A percentile compares a stretch with the other conserved stretches of the same genome.
phyloP scores from a whole-genome alignment of 35 echinoderm and acorn worm genomes.

The Hemicentrotus pulcherrimus region DNA sequence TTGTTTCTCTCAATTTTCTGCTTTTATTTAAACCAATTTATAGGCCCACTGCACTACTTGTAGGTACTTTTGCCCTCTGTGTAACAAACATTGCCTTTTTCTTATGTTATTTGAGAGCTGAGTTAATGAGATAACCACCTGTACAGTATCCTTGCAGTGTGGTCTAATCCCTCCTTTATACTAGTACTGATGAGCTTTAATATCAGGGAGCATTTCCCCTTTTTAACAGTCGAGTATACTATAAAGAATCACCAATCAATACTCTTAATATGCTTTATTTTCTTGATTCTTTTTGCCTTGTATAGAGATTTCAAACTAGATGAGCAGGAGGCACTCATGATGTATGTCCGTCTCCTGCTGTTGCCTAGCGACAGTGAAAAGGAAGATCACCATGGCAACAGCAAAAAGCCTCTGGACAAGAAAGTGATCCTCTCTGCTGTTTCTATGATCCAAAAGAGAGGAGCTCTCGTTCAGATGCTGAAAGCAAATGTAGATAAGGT shows the following conservation, averaged over 20 bases:
- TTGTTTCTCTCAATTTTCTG: no score
- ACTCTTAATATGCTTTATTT: conserved; percentile 29
- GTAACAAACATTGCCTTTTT: no score
- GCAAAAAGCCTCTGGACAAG: not conserved
- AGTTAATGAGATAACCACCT: no score
- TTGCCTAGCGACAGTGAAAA: conserved; percentile 36
- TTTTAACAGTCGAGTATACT: no score
- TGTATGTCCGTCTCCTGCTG: conserved; percentile 63
- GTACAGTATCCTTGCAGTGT: no score
- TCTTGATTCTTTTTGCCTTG: not conserved
- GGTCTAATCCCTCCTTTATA: no score
- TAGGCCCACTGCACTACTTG: no score
- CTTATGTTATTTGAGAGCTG: no score
- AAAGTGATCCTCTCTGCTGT: not conserved
- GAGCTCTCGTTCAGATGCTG: conserved; percentile 39
- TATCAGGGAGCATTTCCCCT: no score
- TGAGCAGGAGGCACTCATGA: conserved; percentile 63
- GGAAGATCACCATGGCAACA: not conserved
- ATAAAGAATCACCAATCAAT: not conserved
- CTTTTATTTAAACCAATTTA: no score
- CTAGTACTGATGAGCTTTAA: no score
- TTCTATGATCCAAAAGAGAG: conserved; percentile 48
- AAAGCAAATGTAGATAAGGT: conserved; percentile 63
- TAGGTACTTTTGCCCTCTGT: no score
- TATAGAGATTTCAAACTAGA: conserved; percentile 69